These are phyloP conservation scores for Brenthis hecate DNA, from an alignment of 2,888 invertebrate genomes.

Conservation along the genomic window DNA sequence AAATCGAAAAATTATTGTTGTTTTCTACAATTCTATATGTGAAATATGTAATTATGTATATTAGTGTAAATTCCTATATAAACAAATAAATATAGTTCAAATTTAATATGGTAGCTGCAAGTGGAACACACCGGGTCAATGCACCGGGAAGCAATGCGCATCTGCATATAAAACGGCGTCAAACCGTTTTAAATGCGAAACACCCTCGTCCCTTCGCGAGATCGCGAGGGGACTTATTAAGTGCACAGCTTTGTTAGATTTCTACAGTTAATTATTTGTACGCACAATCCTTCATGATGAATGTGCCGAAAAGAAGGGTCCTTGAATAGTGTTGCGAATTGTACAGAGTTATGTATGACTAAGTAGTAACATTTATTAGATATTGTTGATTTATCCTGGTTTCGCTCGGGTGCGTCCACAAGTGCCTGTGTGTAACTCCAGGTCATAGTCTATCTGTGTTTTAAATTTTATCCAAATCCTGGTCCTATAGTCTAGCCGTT, in stretches of 20 bases:
- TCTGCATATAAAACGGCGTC: slow-evolving; percentile 31
- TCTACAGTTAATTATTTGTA: slow-evolving; percentile 11
- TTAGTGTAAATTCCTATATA: too few species aligned
- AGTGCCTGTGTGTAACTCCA: too few species aligned
- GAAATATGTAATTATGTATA: too few species aligned
- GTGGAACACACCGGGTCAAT: slow-evolving; percentile 22
- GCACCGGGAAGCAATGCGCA: slow-evolving; percentile 25
- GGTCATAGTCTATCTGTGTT: too few species aligned
- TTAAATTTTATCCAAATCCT: too few species aligned
- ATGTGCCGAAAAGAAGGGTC: slow-evolving; percentile 10
- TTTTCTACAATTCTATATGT: too few species aligned
- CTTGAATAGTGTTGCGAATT: slow-evolving; percentile 11
- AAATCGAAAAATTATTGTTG: too few species aligned
- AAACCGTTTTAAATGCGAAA: slow-evolving; percentile 28
- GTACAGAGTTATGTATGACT: neutral
- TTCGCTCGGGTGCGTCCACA: neutral
- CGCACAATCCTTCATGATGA: slow-evolving; percentile 12
- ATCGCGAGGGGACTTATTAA: slow-evolving; percentile 20
- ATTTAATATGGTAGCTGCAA: neutral
- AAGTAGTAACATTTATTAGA: neutral
- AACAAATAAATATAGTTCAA: neutral
- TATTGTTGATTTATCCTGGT: neutral
- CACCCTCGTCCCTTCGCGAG: slow-evolving; percentile 18
- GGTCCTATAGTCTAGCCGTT: too few species aligned
- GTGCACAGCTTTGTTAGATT: slow-evolving; percentile 13